Conservation (phyloP, 2,888 invertebrate species). For the Cheilosia soror region DNA sequence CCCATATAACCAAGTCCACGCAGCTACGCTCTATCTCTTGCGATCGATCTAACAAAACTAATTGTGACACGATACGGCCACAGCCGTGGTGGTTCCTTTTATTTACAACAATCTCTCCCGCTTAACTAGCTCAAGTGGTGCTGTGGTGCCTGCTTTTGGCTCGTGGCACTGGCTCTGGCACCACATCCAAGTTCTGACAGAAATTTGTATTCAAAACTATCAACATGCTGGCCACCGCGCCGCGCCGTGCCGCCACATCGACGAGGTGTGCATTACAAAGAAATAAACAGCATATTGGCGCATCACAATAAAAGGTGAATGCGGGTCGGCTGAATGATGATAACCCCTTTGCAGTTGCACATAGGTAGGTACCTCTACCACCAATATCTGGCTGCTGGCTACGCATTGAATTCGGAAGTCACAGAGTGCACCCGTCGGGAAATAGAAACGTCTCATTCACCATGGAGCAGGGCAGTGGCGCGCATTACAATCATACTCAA, state of each 20-base stretch:
- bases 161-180: slow-evolving; percentile 45
- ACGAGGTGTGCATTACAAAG: slow-evolving; percentile 64
- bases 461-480: slow-evolving; percentile 3
- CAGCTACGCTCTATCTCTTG: slow-evolving; percentile 58
- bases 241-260: background rate
- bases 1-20: slow-evolving; percentile 48
- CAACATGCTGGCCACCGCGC: slow-evolving; percentile 63
- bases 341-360: slow-evolving; percentile 67
- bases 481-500: slow-evolving; percentile 59
- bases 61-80: slow-evolving; percentile 63
- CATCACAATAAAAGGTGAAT: slow-evolving; percentile 68
- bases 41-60: slow-evolving; percentile 72
- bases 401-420: slow-evolving; percentile 75
- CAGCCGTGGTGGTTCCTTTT: slow-evolving; percentile 47
- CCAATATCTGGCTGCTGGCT: slow-evolving; percentile 61
- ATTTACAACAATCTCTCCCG: slow-evolving; percentile 47
- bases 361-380: slow-evolving; percentile 8
- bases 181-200: slow-evolving; percentile 43
- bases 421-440: slow-evolving; percentile 48
- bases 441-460: slow-evolving; percentile 36
- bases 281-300: slow-evolving; percentile 36
- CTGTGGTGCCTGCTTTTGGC: slow-evolving; percentile 45
- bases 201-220: slow-evolving; percentile 68
- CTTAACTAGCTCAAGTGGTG: slow-evolving; percentile 65
- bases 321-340: slow-evolving; percentile 74